Conservation (phyloP, 1,140 invertebrate genomes). For the Drosophila chauvacae region DNA sequence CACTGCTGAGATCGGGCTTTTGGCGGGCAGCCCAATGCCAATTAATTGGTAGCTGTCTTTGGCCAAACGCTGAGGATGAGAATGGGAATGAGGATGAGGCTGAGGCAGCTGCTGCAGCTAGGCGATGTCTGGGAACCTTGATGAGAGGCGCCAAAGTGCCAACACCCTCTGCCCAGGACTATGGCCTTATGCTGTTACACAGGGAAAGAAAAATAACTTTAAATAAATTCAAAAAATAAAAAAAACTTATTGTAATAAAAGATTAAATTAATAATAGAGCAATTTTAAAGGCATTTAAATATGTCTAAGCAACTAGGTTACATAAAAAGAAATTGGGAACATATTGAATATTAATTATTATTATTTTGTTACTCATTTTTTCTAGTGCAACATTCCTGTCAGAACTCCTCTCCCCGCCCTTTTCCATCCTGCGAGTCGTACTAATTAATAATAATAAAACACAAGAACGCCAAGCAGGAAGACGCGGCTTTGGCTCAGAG, state of each 20-base stretch:
- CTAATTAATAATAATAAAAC: constrained; percentile 83
- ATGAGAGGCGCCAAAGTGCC: constrained; percentile 81
- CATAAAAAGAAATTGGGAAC: rapidly evolving
- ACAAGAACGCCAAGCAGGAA: constrained; percentile 55
- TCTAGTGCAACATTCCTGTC: constrained; percentile 63
- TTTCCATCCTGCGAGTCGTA: constrained; percentile 41
- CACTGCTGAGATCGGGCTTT: neutral
- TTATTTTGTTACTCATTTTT: neutral
- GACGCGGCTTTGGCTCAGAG: constrained; percentile 29
- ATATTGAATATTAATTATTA: neutral
- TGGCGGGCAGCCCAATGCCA: constrained; percentile 54
- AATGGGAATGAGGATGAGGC: constrained; percentile 4
- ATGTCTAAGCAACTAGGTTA: neutral
- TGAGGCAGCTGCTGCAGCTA: constrained; percentile 24
- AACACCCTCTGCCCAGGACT: constrained; percentile 64
- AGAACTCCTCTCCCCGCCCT: constrained; percentile 33
- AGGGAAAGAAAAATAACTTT: neutral
- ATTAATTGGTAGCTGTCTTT: constrained; percentile 79
- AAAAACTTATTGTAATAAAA: neutral
- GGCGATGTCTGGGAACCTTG: constrained; percentile 58
- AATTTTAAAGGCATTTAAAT: neutral
- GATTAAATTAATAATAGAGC: neutral
- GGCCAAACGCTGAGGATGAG: constrained; percentile 56
- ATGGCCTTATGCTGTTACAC: constrained; percentile 16
- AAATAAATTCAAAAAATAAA: no score